Conservation (phyloP, 1,140 invertebrate species). For the Heliothis subflexa region DNA sequence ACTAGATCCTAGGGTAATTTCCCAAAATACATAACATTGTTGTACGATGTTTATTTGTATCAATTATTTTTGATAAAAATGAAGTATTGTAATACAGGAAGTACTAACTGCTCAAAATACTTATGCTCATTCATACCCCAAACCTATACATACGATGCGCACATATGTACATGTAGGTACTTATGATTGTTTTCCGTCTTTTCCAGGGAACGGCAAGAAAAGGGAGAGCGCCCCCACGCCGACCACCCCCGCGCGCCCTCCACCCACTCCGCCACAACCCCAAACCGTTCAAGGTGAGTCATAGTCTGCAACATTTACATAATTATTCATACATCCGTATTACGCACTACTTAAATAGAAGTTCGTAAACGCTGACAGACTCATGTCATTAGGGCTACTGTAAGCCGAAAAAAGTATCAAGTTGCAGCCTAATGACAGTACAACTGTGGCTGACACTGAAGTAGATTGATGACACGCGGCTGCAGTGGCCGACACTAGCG, state of each 20-base stretch:
- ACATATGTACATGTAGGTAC: not conserved
- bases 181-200: constrained; percentile 36
- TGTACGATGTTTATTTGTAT: no score
- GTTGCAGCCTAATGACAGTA: constrained; percentile 29
- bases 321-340: constrained; percentile 3
- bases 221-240: constrained; percentile 74
- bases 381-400: constrained; percentile 34
- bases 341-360: not conserved
- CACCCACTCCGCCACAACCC: constrained; percentile 66
- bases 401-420: constrained; percentile 24
- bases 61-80: no score
- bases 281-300: constrained; percentile 71
- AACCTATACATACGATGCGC: not conserved
- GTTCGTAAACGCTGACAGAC: constrained; percentile 30
- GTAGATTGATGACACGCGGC: constrained; percentile 35
- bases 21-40: no score
- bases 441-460: constrained; percentile 20
- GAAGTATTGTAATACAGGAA: no score
- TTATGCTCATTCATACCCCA: not conserved
- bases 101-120: not conserved
- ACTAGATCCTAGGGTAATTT: no score
- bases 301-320: constrained; percentile 42
- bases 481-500: not conserved
- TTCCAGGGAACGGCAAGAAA: constrained; percentile 83
- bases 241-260: constrained; percentile 67